Conservation (phyloP, 2,113 vertebrate genomes). For the Crotalus horridus region DNA sequence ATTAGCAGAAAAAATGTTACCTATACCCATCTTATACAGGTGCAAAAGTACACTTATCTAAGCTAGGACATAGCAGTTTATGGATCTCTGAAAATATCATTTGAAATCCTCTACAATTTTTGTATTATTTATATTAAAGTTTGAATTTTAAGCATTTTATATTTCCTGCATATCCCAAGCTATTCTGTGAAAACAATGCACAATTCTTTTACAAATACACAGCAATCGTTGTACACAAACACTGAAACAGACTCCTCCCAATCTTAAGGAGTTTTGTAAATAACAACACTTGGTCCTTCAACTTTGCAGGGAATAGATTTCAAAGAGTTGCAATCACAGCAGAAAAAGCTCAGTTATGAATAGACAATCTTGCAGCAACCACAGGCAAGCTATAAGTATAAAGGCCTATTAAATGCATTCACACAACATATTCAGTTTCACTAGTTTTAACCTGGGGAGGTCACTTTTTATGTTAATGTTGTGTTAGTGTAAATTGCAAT, state of each 20-base stretch:
- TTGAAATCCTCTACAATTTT: neutral
- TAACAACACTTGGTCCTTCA: neutral
- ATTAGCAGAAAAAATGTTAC: too few species aligned
- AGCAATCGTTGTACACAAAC: neutral
- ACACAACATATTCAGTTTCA: neutral
- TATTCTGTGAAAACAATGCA: neutral
- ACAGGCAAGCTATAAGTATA: neutral
- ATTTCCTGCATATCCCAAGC: neutral
- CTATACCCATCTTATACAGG: neutral
- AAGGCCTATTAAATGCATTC: neutral
- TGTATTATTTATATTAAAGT: neutral
- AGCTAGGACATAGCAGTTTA: neutral
- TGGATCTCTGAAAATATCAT: neutral
- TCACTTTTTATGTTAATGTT: neutral
- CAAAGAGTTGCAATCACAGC: neutral
- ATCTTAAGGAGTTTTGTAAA: neutral
- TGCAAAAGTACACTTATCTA: neutral
- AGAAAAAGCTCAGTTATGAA: neutral
- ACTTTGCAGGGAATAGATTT: neutral
- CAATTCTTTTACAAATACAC: neutral
- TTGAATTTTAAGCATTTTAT: neutral
- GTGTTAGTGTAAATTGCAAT: neutral
- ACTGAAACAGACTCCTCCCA: neutral
- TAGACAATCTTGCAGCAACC: neutral
- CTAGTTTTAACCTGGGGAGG: neutral